Percentiles rank a stretch among this genome's conserved stretches.
Conservation (phyloP, 1,140 invertebrate species). For the Pogonognathellus flavescens region DNA sequence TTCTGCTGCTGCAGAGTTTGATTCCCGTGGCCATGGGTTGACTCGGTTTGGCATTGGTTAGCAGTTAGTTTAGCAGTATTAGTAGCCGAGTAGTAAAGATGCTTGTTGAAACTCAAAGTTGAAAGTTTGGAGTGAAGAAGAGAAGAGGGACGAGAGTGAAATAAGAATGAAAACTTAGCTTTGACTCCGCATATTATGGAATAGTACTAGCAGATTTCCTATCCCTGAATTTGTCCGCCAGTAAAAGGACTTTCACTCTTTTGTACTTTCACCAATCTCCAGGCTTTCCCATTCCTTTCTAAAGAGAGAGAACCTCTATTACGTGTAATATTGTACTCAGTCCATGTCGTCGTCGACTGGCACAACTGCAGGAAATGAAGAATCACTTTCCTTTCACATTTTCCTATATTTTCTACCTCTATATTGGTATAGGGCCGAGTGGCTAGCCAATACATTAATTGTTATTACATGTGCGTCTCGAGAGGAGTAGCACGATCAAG, state of each 20-base stretch:
- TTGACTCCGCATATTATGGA: background rate
- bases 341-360: no score
- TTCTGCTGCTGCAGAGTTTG: background rate
- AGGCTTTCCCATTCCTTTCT: background rate
- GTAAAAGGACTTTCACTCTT: background rate
- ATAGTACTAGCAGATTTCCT: conserved; percentile 1
- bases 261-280: background rate
- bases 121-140: conserved; percentile 29
- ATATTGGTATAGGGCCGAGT: no score
- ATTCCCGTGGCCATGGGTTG: background rate
- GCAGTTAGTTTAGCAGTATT: conserved; percentile 6
- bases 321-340: no score
- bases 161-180: conserved; percentile 30
- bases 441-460: no score
- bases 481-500: no score
- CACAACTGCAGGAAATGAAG: no score
- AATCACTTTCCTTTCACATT: no score
- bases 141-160: conserved; percentile 39
- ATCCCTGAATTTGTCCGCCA: conserved; percentile 31
- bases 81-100: background rate
- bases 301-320: no score
- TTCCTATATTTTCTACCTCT: no score
- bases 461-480: no score
- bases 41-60: background rate
- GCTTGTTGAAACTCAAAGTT: conserved; percentile 34